These are phyloP conservation scores for Brachypalpus laphriformis DNA, from an alignment of 2,888 invertebrate genomes.

Conservation along the genomic window DNA sequence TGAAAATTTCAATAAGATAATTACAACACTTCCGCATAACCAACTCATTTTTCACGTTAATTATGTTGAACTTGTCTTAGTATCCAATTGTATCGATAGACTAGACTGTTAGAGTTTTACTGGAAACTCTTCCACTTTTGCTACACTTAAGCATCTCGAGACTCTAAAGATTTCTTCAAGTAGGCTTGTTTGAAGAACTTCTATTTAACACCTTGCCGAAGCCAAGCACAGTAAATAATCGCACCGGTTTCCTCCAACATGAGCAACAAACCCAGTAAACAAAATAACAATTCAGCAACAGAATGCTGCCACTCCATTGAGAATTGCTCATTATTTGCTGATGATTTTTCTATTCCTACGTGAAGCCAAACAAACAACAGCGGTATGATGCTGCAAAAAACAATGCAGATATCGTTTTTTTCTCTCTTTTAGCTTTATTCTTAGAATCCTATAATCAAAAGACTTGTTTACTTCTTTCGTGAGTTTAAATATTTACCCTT, in stretches of 20 bases:
- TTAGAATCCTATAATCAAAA: neutral
- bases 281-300: neutral
- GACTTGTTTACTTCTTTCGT: neutral
- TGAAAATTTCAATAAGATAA: too few relatives aligned
- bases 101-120: too few relatives aligned
- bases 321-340: neutral
- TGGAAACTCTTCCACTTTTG: too few relatives aligned
- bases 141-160: too few relatives aligned
- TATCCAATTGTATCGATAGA: too few relatives aligned
- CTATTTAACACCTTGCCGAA: too few relatives aligned
- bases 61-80: too few relatives aligned
- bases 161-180: too few relatives aligned
- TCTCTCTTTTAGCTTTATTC: neutral
- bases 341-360: neutral
- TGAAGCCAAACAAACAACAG: neutral
- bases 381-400: neutral
- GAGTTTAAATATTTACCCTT: neutral
- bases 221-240: too few relatives aligned
- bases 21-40: too few relatives aligned
- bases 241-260: neutral
- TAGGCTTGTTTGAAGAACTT: too few relatives aligned
- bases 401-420: neutral
- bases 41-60: too few relatives aligned
- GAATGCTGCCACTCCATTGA: neutral
- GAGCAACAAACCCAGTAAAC: neutral